Conservation (phyloP, 2,888 invertebrate species). For the Tuberolachnus salignus region DNA sequence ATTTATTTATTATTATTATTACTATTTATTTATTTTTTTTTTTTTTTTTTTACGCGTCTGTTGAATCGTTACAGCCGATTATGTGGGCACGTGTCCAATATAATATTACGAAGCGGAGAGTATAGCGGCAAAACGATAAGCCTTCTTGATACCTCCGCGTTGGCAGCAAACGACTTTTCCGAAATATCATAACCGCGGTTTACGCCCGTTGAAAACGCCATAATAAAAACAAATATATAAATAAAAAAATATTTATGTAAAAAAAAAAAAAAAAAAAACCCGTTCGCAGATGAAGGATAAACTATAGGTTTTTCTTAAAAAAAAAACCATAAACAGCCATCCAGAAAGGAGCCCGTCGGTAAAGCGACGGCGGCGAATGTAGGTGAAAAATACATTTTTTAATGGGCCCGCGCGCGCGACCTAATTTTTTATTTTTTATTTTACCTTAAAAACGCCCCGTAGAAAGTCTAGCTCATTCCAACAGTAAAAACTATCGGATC, state of each 20-base stretch:
- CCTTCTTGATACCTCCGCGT: background rate
- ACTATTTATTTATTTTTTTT: background rate
- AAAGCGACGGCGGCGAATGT: background rate
- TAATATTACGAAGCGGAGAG: background rate
- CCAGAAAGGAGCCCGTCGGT: background rate
- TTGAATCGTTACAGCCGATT: background rate
- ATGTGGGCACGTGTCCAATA: constrained; percentile 15
- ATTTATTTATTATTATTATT: no score
- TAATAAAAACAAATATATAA: no score
- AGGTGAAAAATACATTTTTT: background rate
- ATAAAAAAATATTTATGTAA: no score
- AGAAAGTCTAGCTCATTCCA: no score
- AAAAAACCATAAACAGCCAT: background rate
- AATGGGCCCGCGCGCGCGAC: no score
- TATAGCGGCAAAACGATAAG: constrained; percentile 25
- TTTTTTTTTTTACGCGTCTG: background rate
- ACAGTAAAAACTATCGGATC: no score
- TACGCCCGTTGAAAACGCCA: background rate
- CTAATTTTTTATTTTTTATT: no score
- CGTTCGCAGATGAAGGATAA: background rate
- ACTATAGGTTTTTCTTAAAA: background rate
- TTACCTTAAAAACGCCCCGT: no score
- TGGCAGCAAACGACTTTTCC: constrained; percentile 16
- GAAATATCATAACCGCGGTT: constrained; percentile 1
- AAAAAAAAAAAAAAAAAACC: background rate